Evolutionary conservation across 2,888 invertebrate genomes (phyloP), one percentile per base, ranked within the genome.

Genomic region (Ormyrus labotus): DNA sequence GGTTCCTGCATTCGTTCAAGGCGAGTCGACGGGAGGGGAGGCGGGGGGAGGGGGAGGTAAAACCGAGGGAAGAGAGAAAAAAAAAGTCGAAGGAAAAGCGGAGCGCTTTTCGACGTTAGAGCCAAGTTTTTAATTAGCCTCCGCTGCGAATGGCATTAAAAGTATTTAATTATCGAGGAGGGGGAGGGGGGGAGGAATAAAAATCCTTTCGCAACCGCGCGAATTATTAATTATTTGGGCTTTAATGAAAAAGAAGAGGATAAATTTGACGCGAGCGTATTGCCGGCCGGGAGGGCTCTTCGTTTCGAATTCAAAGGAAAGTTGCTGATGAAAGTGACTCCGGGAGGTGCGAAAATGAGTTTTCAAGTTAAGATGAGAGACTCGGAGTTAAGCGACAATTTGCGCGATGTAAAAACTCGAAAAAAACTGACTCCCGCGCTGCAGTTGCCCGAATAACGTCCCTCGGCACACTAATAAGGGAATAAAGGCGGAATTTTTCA

Each of bases 241-340:
- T 10, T 7, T 10, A 10, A 10, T 7, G 8, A 53, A 53, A 53
- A 10, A 10, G 53, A 53, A 10, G 53, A 53, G 53, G 53, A 53
- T 53, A 53, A 53, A 10, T 10, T 9, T 53, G 10, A 53, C 53
- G 1, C 0, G 8, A 10, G 53, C 2, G 10, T 10, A 53, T 53
- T 53, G 7, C 10, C 2, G 7, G 8, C 7, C 8, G 53, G 53
- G 10, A 3, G 10, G 7, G 71, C 13, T n/a, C 19, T 48, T 67
- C 74, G 45, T 67, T 53, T 60, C 51, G n/a, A 75, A 67, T 67
- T 67, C 61, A 57, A 58, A 51, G 55, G 53, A 60, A 75, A 75
- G 75, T 75, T 75, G 75, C 68, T 75, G 75, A 75, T 60, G 68
- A 68, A 68, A 75, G 67, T 75, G 60, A 60, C 67, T 58, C 11